phyloP scores from a whole-genome alignment of 2,888 invertebrate genomes.

The Bimastos eiseni region DNA sequence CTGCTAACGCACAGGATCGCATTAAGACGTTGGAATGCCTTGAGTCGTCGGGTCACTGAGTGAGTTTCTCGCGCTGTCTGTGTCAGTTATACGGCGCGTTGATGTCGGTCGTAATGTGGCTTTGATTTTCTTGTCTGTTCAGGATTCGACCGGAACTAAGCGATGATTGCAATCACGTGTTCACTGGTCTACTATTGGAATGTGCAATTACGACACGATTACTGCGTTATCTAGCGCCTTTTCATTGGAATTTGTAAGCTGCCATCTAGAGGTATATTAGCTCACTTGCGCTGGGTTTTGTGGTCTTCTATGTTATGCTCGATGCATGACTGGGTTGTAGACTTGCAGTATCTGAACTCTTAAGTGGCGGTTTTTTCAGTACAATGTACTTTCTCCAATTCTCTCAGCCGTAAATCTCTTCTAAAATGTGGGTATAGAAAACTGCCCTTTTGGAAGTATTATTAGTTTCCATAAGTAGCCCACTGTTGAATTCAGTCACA shows the following conservation, averaged over 20 bases:
- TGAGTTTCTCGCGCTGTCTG: conserved; percentile 1
- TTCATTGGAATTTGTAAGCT: background rate
- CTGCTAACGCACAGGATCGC: background rate
- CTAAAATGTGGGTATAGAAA: too few species aligned
- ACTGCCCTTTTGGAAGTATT: too few species aligned
- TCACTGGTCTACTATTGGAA: background rate
- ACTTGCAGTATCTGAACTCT: too few species aligned
- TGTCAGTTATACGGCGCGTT: background rate
- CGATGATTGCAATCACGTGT: background rate
- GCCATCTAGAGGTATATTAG: background rate
- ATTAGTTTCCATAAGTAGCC: too few species aligned
- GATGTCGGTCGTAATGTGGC: background rate
- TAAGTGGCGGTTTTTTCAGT: too few species aligned
- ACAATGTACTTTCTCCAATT: too few species aligned
- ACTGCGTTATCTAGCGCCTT: background rate
- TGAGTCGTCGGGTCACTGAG: background rate
- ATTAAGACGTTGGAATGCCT: background rate
- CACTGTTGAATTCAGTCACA: too few species aligned
- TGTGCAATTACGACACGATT: background rate
- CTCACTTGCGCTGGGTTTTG: too few species aligned
- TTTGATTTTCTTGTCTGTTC: background rate
- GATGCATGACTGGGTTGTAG: too few species aligned
- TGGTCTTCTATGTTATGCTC: too few species aligned
- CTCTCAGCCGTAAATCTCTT: too few species aligned
- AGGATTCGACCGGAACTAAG: background rate